phyloP scores from a whole-genome alignment of 2,888 invertebrate species.

The Eupithecia centaureata region DNA sequence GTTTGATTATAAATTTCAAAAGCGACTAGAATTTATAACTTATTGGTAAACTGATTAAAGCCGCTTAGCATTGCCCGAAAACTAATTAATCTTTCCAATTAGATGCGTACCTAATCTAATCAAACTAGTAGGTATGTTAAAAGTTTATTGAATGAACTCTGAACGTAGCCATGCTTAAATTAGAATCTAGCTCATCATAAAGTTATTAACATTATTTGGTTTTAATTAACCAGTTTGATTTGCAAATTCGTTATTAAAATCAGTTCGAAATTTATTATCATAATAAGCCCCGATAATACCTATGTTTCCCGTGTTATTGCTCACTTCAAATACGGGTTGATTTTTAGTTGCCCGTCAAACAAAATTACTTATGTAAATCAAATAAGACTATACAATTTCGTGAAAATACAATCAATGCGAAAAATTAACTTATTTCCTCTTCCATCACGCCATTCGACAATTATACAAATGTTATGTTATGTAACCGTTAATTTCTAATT shows the following conservation, averaged over 20 bases:
- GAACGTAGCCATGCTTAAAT: neutral
- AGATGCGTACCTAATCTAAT: neutral
- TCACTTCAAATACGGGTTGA: neutral
- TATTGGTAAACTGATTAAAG: conserved; percentile 2
- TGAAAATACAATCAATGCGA: conserved; percentile 31
- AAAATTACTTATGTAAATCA: neutral
- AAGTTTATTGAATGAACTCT: neutral
- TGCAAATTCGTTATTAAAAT: neutral
- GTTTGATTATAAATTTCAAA: neutral
- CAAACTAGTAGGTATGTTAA: neutral
- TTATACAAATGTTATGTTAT: conserved; percentile 40
- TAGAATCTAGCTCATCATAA: neutral
- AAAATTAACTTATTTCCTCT: conserved; percentile 45
- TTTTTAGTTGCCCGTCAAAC: too few relatives aligned
- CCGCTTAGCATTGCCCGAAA: neutral
- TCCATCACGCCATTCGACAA: conserved; percentile 43
- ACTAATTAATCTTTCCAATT: conserved; percentile 5
- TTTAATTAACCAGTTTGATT: neutral
- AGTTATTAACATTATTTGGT: neutral
- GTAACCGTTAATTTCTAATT: conserved; percentile 31
- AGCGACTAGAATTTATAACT: neutral
- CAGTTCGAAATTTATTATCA: neutral
- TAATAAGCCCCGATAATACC: too few relatives aligned
- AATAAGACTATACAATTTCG: neutral
- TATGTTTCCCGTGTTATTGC: neutral